Conservation (phyloP, 1,140 invertebrate species). For the Tetramorium alpestre region DNA sequence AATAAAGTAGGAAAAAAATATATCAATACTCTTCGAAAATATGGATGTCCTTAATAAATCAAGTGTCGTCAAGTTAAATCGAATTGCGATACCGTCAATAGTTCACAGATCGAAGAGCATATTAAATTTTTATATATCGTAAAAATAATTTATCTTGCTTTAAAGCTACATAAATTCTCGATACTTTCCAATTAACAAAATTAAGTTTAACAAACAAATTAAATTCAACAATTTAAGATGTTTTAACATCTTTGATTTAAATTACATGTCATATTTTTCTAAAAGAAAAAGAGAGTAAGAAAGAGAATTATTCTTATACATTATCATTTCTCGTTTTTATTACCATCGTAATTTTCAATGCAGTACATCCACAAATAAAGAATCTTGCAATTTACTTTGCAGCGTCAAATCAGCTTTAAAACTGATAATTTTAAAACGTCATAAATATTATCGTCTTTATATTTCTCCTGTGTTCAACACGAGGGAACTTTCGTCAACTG, state of each 20-base stretch:
- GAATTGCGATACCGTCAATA: background rate
- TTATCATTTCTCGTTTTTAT: background rate
- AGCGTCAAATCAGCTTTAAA: background rate
- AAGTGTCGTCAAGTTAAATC: background rate
- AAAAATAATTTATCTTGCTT: background rate
- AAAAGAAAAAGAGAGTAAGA: background rate
- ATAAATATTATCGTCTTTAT: conserved; percentile 22
- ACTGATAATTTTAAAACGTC: background rate
- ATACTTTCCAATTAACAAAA: background rate
- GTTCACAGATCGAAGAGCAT: background rate
- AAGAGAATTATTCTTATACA: conserved; percentile 2
- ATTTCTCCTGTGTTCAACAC: background rate
- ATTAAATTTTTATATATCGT: background rate
- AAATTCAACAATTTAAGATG: background rate
- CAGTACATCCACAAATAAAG: background rate
- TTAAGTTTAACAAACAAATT: background rate
- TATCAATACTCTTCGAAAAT: background rate
- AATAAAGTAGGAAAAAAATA: background rate
- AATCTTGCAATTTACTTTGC: background rate
- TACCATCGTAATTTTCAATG: background rate
- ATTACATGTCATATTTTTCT: background rate
- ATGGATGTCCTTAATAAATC: conserved; percentile 22
- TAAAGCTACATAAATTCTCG: background rate
- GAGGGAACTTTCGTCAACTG: background rate
- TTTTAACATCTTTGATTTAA: background rate